Evolutionary conservation across 2,888 invertebrate genomes (phyloP).

Genomic region (Biston betularia): DNA sequence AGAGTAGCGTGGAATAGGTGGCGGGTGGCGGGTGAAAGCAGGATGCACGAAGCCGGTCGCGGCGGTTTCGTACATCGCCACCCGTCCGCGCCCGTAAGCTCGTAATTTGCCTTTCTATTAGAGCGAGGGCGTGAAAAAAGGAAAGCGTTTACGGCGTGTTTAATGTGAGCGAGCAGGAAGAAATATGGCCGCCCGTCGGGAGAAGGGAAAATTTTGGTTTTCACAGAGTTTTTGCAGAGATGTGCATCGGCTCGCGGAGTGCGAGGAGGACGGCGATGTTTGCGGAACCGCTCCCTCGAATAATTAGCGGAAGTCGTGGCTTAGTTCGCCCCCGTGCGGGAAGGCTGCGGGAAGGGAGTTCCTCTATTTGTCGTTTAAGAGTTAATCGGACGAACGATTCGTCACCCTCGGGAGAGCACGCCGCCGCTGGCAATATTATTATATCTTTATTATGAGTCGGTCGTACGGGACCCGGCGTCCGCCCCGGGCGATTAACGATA

Average conservation of each 20-base stretch:
- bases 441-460: conserved; percentile 83
- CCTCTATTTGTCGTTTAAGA: conserved; percentile 86
- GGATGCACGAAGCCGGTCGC: conserved; percentile 70
- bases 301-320: conserved; percentile 86
- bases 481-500: conserved; percentile 77
- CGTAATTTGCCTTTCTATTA: conserved; percentile 87
- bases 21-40: conserved; percentile 65
- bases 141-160: conserved; percentile 86
- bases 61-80: conserved; percentile 85
- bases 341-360: conserved; percentile 79
- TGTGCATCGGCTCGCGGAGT: conserved; percentile 80
- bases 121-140: conserved; percentile 86
- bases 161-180: conserved; percentile 86
- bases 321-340: conserved; percentile 80
- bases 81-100: conserved; percentile 86
- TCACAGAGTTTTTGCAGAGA: conserved; percentile 84
- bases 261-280: conserved; percentile 76
- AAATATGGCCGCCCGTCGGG: conserved; percentile 84
- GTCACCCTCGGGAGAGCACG: conserved; percentile 82
- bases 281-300: conserved; percentile 76
- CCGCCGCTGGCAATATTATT: conserved; percentile 77
- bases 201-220: conserved; percentile 85
- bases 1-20: conserved; percentile 68
- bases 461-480: conserved; percentile 60
- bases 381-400: conserved; percentile 85